These are phyloP conservation scores for Apamea sordens DNA, from an alignment of 2,888 invertebrate genomes.

Conservation along the genomic window DNA sequence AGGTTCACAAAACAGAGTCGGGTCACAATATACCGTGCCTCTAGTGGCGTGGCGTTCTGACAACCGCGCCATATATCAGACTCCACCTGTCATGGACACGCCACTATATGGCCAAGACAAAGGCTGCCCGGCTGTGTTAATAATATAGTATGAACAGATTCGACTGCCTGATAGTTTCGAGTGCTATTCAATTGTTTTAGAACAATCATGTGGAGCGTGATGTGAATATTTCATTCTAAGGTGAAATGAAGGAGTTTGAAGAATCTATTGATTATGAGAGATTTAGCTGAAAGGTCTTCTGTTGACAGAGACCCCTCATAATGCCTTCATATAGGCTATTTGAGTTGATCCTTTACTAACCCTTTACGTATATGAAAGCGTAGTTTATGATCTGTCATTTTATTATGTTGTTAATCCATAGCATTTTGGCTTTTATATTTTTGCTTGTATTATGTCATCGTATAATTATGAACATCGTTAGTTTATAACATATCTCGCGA, in stretches of 20 bases:
- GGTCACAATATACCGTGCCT: conserved; percentile 29
- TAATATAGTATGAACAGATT: conserved; percentile 51
- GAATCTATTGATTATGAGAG: conserved; percentile 25
- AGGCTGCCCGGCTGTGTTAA: conserved; percentile 38
- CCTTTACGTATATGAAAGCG: neutral
- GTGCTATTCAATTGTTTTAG: conserved; percentile 33
- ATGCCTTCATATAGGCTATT: conserved; percentile 27
- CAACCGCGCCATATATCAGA: conserved; percentile 41
- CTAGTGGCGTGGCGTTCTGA: conserved; percentile 43
- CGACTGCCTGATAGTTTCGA: conserved; percentile 38
- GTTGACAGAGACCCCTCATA: conserved; percentile 22
- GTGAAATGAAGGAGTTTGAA: conserved; percentile 2
- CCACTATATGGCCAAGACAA: conserved; percentile 50
- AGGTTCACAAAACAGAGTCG: conserved; percentile 25
- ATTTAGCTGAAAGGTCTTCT: conserved; percentile 10
- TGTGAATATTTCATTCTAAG: conserved; percentile 23
- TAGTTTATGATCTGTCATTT: neutral
- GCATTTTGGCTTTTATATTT: neutral
- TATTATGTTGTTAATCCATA: neutral
- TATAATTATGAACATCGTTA: neutral
- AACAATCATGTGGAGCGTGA: conserved; percentile 23
- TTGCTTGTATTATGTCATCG: neutral
- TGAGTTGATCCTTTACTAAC: conserved; percentile 1
- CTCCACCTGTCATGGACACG: conserved; percentile 46
- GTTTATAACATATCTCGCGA: neutral